phyloP scores from a whole-genome alignment of 2,888 invertebrate genomes.

The Eristalinus sepulchralis region DNA sequence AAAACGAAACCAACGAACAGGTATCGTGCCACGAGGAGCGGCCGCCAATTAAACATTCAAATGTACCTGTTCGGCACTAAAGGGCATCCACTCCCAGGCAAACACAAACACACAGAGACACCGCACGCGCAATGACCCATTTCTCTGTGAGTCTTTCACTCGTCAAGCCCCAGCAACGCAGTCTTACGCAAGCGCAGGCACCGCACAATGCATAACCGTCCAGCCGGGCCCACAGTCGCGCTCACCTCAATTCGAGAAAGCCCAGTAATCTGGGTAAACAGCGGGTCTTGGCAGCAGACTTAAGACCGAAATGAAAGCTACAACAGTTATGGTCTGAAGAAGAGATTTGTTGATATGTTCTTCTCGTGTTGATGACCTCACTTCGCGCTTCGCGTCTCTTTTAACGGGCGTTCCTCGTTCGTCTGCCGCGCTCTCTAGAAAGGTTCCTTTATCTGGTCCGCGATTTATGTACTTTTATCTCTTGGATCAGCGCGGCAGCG shows the following conservation, averaged over 20 bases:
- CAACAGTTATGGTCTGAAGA: neutral
- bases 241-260: neutral
- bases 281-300: neutral
- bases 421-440: neutral
- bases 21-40: neutral
- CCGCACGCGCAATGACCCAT: neutral
- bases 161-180: neutral
- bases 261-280: neutral
- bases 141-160: neutral
- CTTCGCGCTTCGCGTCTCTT: neutral
- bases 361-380: neutral
- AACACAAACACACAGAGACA: neutral
- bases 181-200: neutral
- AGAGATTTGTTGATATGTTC: neutral
- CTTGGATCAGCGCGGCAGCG: neutral
- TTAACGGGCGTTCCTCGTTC: neutral
- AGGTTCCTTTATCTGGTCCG: neutral
- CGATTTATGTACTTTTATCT: neutral
- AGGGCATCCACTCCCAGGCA: neutral
- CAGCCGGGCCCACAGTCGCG: neutral
- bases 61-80: neutral
- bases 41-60: neutral
- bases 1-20: neutral
- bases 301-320: neutral
- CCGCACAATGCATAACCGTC: neutral